Conservation (phyloP, 2,888 invertebrate genomes). For the Polyommatus iphigenia region DNA sequence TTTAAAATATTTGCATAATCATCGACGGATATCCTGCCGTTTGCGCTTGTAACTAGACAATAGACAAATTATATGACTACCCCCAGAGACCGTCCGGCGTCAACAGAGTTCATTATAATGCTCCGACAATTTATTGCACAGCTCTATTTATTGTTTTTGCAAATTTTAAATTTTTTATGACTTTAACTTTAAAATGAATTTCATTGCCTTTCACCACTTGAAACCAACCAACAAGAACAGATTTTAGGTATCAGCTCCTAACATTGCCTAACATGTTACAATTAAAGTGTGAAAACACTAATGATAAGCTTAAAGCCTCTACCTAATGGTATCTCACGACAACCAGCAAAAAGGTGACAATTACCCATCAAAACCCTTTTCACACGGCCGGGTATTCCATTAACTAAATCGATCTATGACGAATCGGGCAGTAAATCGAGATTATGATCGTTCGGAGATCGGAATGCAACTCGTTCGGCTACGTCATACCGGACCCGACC, state of each 20-base stretch:
- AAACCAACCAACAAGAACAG: background rate
- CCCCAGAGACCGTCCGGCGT: background rate
- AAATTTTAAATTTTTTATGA: too few species aligned
- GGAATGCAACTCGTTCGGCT: conserved; percentile 79
- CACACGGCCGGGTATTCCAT: conserved; percentile 76
- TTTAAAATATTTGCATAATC: background rate
- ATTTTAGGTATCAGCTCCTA: background rate
- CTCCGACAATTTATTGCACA: background rate
- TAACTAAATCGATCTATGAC: conserved; percentile 77
- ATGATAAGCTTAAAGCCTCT: background rate
- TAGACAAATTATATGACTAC: background rate
- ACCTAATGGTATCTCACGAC: conserved; percentile 7
- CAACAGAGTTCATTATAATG: conserved; percentile 7
- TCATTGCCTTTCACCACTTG: background rate
- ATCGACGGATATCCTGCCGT: background rate
- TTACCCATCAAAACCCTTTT: conserved; percentile 45
- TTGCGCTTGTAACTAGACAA: background rate
- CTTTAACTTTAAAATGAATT: background rate
- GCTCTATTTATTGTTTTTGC: background rate
- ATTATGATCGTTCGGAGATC: conserved; percentile 74
- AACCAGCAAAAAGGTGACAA: conserved; percentile 33
- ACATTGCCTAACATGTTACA: background rate
- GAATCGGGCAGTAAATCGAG: conserved; percentile 75
- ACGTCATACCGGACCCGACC: conserved; percentile 66
- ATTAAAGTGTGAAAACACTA: background rate